phyloP scores from a whole-genome alignment of 2,888 invertebrate genomes.

The Drosophila anceps region DNA sequence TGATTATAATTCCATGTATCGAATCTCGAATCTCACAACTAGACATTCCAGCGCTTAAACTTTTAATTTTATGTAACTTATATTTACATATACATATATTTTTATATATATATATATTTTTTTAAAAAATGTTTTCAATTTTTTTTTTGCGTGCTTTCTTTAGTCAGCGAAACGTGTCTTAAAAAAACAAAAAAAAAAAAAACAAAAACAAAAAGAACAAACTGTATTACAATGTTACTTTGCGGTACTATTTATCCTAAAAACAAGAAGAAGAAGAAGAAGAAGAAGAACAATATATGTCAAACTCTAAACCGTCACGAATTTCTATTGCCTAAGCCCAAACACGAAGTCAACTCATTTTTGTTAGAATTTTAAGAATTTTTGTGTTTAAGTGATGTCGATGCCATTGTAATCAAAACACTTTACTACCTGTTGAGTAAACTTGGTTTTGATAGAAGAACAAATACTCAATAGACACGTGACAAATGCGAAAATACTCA shows the following conservation, averaged over 20 bases:
- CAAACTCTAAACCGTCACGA: slow-evolving; percentile 67
- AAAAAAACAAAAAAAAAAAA: slow-evolving; percentile 30
- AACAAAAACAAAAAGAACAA: neutral
- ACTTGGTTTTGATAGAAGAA: neutral
- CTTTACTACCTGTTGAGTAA: too few species aligned
- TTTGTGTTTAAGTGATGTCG: slow-evolving; percentile 47
- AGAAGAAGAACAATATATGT: slow-evolving; percentile 19
- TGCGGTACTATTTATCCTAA: slow-evolving; percentile 63
- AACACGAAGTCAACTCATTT: slow-evolving; percentile 21
- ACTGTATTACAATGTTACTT: slow-evolving; percentile 73
- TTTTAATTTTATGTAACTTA: slow-evolving; percentile 44
- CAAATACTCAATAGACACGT: slow-evolving; percentile 25
- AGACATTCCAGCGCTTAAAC: slow-evolving; percentile 53
- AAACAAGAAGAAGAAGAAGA: slow-evolving; percentile 1
- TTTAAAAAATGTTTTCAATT: slow-evolving; percentile 28
- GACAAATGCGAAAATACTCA: slow-evolving; percentile 45
- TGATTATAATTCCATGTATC: slow-evolving; percentile 28
- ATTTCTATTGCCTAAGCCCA: slow-evolving; percentile 62
- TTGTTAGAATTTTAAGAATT: slow-evolving; percentile 67
- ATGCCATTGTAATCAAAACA: slow-evolving; percentile 42
- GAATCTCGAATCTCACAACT: slow-evolving; percentile 37
- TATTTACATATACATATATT: slow-evolving; percentile 16
- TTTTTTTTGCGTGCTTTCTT: slow-evolving; percentile 49
- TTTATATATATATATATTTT: slow-evolving; percentile 24
- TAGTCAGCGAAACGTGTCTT: slow-evolving; percentile 73